Evolutionary conservation across 2,888 invertebrate genomes (phyloP).

Genomic region (Eumacrocentrus americanus): DNA sequence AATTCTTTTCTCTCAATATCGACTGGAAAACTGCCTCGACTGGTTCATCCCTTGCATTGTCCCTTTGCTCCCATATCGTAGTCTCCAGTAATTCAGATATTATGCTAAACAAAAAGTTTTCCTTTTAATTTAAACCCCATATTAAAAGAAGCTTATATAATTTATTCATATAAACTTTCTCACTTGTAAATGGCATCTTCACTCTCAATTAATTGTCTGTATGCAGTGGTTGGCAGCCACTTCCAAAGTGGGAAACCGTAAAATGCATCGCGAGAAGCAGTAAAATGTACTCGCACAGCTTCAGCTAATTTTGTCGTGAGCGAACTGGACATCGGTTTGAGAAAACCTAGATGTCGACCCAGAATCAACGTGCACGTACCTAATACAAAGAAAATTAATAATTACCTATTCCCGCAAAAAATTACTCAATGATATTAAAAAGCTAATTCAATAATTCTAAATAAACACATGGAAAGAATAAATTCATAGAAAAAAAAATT

Average conservation of each 20-base stretch:
- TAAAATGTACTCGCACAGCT: constrained; percentile 80
- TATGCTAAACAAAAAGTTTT: constrained; percentile 67
- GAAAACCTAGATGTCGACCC: constrained; percentile 79
- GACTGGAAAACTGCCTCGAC: constrained; percentile 77
- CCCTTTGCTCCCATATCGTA: constrained; percentile 66
- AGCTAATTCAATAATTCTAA: background rate
- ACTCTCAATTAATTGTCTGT: constrained; percentile 72
- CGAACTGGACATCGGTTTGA: constrained; percentile 64
- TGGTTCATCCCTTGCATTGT: constrained; percentile 66
- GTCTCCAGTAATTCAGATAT: constrained; percentile 79
- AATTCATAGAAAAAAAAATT: constrained; percentile 25
- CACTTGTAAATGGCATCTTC: constrained; percentile 84
- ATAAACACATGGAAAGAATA: background rate
- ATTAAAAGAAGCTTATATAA: background rate
- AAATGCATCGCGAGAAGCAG: constrained; percentile 80
- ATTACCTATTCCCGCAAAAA: background rate
- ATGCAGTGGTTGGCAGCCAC: constrained; percentile 74
- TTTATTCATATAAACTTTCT: constrained; percentile 50
- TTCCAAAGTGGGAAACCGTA: constrained; percentile 86
- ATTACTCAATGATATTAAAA: background rate
- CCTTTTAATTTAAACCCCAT: too few species aligned
- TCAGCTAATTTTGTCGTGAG: constrained; percentile 71
- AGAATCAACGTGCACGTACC: constrained; percentile 81
- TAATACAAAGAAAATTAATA: constrained; percentile 45
- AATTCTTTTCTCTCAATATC: constrained; percentile 72